Base-by-base conservation (phyloP, 2,797 vertebrate genomes). In the Uromys caudimaculatus region DNA sequence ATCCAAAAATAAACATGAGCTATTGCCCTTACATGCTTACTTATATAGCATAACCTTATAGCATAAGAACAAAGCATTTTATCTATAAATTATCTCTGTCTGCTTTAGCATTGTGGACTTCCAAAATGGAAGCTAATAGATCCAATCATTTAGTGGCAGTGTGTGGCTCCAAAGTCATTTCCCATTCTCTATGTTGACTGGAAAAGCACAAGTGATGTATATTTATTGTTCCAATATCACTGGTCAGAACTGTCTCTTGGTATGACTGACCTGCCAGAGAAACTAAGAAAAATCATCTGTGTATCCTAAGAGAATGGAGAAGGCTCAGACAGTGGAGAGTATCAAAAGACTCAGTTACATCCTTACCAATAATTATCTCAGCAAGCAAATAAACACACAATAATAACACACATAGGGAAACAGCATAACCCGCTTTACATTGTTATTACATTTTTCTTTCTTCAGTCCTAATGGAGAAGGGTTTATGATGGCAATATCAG, bases 381-480 rank as follows among this genome's bases (percentile, higher is more conserved):
- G 32, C 12, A 6, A 71, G 19, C 14, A 77, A 64, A 81, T 10
- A 58, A 54, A 32, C 19, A 38, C 1, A 6, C 35, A 78, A 27
- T 24, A 81, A 54, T 90, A 81, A 41, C 24, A 54, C 35, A 29
- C 1, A 52, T 19, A 81, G 16, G 79, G 38, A 69, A 27, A 60
- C 50, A 77, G 52, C 24, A 56, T 16, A n/a, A 9, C 0, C 35
- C 4, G 3, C 0, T 1, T 10, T 78, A 6, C 9, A 38, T 29
- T 41, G 35, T 21, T 9, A 83, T 3, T 56, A 6, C 1, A 41
- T 11, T 5, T 76, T 23, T 69, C 14, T 73, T 52, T 44, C 52
- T 50, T 71, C 73, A 38, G 2, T 1, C 4, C 32, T 38, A 58
- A 54, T 44, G 9, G 17, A 90, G 44, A 81, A 83, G 3, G 5